Evolutionary conservation across 2,113 vertebrate species (phyloP).

Genomic region (Atlantisia rogersi): DNA sequence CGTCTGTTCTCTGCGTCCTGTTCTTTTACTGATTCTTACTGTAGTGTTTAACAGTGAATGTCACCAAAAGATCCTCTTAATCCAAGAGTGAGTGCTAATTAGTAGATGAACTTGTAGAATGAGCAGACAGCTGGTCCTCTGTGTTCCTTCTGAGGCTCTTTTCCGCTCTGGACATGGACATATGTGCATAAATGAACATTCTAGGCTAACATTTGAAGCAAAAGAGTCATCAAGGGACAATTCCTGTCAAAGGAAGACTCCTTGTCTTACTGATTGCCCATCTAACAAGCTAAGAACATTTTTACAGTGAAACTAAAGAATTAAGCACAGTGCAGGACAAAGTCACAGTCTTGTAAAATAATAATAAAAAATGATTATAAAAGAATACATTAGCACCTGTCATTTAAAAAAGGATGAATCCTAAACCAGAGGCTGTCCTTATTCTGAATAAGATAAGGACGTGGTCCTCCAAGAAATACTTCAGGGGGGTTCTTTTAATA

Average conservation of each 20-base stretch:
- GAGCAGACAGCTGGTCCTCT: background rate
- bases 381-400: slow-evolving; percentile 10
- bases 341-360: background rate
- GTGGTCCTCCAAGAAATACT: background rate
- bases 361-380: background rate
- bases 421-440: background rate
- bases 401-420: slow-evolving; percentile 11
- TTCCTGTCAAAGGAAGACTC: background rate
- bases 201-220: slow-evolving; percentile 16
- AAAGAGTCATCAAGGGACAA: background rate
- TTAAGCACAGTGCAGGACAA: background rate
- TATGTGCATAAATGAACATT: slow-evolving; percentile 8
- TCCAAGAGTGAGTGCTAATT: background rate
- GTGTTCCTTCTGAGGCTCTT: background rate
- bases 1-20: background rate
- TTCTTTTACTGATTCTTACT: background rate
- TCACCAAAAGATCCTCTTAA: background rate
- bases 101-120: background rate
- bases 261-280: background rate
- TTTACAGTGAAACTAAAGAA: background rate
- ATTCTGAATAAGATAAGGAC: slow-evolving; percentile 33
- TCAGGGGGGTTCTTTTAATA: slow-evolving; percentile 39
- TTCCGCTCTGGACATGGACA: slow-evolving; percentile 13
- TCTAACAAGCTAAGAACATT: background rate
- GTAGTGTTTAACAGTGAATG: background rate